Base-by-base conservation (phyloP, 2,888 invertebrate species). In the Serrognathus titanus region DNA sequence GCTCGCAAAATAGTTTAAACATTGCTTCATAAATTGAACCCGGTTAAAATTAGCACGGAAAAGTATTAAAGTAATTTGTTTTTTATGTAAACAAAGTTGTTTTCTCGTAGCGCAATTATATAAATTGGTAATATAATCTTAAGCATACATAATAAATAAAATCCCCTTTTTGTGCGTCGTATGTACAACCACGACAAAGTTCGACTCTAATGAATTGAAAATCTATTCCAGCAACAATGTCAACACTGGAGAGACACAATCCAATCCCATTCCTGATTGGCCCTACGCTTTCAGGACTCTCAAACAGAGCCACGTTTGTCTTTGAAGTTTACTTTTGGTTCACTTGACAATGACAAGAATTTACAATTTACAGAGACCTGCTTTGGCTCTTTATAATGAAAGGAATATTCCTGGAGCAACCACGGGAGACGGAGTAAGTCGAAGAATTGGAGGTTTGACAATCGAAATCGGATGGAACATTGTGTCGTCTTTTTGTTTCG, bases 141-240 rank as follows among this genome's bases (percentile, higher is more conserved):
- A 49, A 58, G 56, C 55, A 60, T 62, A 74, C 71, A 72, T 72
- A 72, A 73, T 56, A 53, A 52, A 70, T 70, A 69, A 67, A 70
- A 54, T 61, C 48, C 16, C 39, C 35, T 47, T 13, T 13, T 51
- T 35, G 40, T 56, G 57, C 58, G 60, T 63, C 59, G 58, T 59
- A 45, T 58, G 56, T 59, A 45, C 48, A 20, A 13, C 41, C 49
- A 40, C 16, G 40, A 35, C 38, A 49, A 48, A 41, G 38, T 49
- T 45, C 55, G 48, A 43, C 57, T 57, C 73, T 76, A 76, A 76
- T 76, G 75, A 76, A 76, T 76, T 75, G 75, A 74, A 76, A 74
- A 73, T 73, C 73, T 73, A 71, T 74, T 75, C 75, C 70, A 69
- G 68, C 70, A 72, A 74, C 75, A 75, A 73, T 75, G 76, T 77